Evolutionary conservation across 1,140 invertebrate species (phyloP), one percentile per base, ranked within the genome.

Genomic region (Uloborus diversus): DNA sequence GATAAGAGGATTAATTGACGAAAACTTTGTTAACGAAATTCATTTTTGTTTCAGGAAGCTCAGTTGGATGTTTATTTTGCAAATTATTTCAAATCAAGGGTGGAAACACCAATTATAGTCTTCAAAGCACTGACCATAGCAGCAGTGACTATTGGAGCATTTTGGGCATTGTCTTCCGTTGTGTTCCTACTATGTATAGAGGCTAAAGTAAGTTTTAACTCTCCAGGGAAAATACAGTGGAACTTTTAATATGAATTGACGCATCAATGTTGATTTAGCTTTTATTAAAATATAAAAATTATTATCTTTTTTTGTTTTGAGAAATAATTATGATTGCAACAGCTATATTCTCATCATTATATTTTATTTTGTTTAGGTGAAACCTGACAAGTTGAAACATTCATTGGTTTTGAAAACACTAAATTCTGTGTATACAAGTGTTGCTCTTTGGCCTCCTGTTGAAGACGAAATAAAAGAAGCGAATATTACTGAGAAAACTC

Each of bases 401-500:
- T 66, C 62, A n/a, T 27, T 78, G 13, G 28, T 65, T 1, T 42
- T 78, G 49, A 78, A 57, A 42, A 78, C 73, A 20, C 42, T 78
- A n/a, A 78, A 78, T 56, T 65, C 61, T 20, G 73, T 78, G 3
- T 78, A 78, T 56, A 78, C 62, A 30, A 78, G 73, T 42, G 73
- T 78, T 57, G n/a, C 73, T 5, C 57, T 78, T 20, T 78, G 73
- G 73, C 73, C 73, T 13, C 73, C 73, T 5, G 27, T 23, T 3
- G 73, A 78, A 66, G 73, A 78, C 3, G 71, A 75, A 11, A 33
- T 25, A 4, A 76, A 76, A 49, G 37, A 47, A 28, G n/a, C 11
- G 2, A 61, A 28, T 9, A 5, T 42, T 13, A 59, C 13, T 3
- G 73, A 78, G 42, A 78, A 78, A 42, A 78, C 73, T 42, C 49